These are phyloP conservation scores for Cerastis rubricosa DNA, from an alignment of 2,888 invertebrate species.

Conservation along the genomic window DNA sequence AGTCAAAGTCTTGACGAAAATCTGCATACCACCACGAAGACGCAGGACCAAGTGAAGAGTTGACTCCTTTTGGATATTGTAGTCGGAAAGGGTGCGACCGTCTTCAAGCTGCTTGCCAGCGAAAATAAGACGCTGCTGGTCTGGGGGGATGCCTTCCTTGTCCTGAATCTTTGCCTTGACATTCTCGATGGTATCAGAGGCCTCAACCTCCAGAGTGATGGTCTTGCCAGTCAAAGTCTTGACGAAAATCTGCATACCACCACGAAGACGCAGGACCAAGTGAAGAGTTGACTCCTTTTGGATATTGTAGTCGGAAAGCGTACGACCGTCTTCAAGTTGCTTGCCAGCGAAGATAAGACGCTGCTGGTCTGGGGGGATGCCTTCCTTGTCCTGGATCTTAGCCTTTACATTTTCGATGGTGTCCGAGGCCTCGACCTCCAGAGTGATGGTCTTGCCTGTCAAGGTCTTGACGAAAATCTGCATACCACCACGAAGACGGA, in stretches of 20 bases:
- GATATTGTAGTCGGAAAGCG: constrained; percentile 29
- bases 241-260: constrained; percentile 45
- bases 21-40: constrained; percentile 68
- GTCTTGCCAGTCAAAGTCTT: constrained; percentile 32
- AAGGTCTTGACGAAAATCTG: constrained; percentile 33
- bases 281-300: neutral
- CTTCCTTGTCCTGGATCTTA: constrained; percentile 35
- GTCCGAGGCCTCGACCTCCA: constrained; percentile 24
- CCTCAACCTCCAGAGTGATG: constrained; percentile 10
- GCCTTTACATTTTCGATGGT: constrained; percentile 30
- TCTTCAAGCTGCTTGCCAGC: constrained; percentile 27
- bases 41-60: constrained; percentile 74
- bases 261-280: constrained; percentile 74
- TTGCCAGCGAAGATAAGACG: constrained; percentile 26
- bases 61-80: constrained; percentile 79
- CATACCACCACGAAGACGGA: constrained; percentile 70
- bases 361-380: constrained; percentile 36
- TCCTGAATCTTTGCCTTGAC: constrained; percentile 31
- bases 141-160: constrained; percentile 36
- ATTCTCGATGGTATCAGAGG: constrained; percentile 23
- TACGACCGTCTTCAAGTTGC: constrained; percentile 23
- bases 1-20: constrained; percentile 28
- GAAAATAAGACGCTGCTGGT: constrained; percentile 35
- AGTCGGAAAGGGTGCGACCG: constrained; percentile 36
- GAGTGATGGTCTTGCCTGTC: constrained; percentile 24